Conservation (phyloP, 2,888 invertebrate genomes). For the Pteria penguin region DNA sequence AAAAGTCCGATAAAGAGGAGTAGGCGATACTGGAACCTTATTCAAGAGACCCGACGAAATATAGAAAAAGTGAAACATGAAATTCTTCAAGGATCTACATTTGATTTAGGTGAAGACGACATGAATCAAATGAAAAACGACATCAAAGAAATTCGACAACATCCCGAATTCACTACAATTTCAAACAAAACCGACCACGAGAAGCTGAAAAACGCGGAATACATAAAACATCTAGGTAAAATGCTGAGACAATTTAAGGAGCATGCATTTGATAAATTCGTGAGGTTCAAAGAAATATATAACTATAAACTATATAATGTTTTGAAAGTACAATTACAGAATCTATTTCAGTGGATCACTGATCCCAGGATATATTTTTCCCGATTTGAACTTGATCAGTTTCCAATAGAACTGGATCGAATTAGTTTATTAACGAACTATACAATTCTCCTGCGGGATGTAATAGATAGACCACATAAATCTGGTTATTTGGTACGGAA, state of each 20-base stretch:
- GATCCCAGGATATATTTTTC: neutral
- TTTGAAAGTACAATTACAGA: neutral
- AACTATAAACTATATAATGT: neutral
- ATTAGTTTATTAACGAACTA: neutral
- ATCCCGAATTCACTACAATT: neutral
- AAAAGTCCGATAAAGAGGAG: conserved; percentile 84
- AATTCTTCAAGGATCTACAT: neutral
- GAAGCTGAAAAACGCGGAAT: neutral
- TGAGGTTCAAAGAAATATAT: too few relatives aligned
- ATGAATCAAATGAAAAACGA: too few relatives aligned
- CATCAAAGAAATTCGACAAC: neutral
- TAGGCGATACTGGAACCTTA: conserved; percentile 83
- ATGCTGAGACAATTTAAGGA: neutral
- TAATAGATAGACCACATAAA: too few relatives aligned
- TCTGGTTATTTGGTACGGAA: too few relatives aligned
- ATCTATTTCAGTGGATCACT: neutral
- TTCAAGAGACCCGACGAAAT: conserved; percentile 80
- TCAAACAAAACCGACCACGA: neutral
- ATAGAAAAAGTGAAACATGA: conserved; percentile 73
- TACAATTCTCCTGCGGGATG: neutral
- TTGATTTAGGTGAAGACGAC: neutral
- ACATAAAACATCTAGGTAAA: neutral
- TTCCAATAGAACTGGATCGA: neutral
- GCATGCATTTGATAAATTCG: neutral
- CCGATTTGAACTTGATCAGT: neutral